These are phyloP conservation scores for Apostichopus leukothele DNA, from an alignment of 53 echinoderm and acorn worm species.

Conservation along the genomic window DNA sequence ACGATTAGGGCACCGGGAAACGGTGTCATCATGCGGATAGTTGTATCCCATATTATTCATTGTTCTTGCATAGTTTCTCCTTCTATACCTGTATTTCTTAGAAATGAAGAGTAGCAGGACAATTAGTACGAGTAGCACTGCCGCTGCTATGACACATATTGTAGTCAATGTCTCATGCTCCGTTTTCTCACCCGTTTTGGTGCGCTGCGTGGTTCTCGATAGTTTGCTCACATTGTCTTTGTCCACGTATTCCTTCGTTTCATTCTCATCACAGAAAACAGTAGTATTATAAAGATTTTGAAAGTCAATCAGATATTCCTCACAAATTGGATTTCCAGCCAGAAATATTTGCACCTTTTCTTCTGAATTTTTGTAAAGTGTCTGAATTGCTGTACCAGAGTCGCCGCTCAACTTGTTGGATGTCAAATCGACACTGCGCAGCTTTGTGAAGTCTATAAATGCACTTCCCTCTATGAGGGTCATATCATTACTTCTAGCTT, in stretches of 20 bases:
- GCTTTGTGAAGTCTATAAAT: background rate
- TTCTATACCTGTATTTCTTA: background rate
- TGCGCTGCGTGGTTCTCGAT: background rate
- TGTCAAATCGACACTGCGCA: background rate
- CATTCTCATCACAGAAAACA: background rate
- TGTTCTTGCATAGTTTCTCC: background rate
- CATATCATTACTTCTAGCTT: background rate
- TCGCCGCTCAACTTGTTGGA: background rate
- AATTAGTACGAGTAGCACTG: background rate
- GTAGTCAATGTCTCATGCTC: background rate
- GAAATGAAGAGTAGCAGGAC: background rate
- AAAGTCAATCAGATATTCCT: constrained; percentile 17
- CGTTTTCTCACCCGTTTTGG: background rate
- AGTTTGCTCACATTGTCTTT: background rate
- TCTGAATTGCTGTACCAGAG: background rate
- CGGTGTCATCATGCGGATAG: background rate
- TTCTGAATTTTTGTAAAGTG: background rate
- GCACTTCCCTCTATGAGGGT: background rate
- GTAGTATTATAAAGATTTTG: background rate
- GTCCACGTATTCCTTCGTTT: background rate
- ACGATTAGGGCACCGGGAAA: background rate
- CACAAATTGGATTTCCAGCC: constrained; percentile 39
- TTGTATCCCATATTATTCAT: constrained; percentile 7
- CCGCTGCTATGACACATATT: background rate
- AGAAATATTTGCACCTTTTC: background rate